Base-by-base conservation (phyloP, 2,888 invertebrate genomes). In the Drosophila quasianomalipes region DNA sequence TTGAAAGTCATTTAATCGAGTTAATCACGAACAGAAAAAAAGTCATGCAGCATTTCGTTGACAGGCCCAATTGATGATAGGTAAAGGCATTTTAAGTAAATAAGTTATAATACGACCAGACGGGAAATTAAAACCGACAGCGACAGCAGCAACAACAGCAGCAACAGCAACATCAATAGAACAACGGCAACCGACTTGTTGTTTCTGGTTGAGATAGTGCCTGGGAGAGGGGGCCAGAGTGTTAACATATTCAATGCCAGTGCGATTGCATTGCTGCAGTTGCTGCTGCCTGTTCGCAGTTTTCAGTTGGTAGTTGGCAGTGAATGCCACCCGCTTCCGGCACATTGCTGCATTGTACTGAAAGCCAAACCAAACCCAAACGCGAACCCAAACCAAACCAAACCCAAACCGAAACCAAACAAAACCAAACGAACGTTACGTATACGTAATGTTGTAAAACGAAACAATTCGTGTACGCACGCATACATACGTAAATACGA, bases 61-160 rank as follows among this genome's bases (percentile, higher is more conserved):
- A 81, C 72, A 86, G 71, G 69, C 51, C 55, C 85, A 80, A 79
- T 85, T 80, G 83, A 39, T 58, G 69, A 74, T 76, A 83, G 77
- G 83, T 63, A 70, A 79, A 60, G 74, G 63, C 82, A 75, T 85
- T 79, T 85, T 75, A 79, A 79, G 88, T 79, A 81, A 83, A 83
- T 79, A 81, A 76, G 79, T 77, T 83, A 70, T 77, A 74, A 80
- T 70, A 70, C 61, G 35, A 54, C 64, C 82, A 82, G 85, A 89
- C 91, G 85, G 89, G 86, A 90, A 90, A 89, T 88, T 87, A 82
- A 84, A 85, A 81, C 73, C 74, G 88, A 81, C 83, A 71, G 62
- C 47, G 16, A 16, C 47, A 47, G 14, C 22, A 4, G 10, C n/a
- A 41, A 0, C 41, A n/a, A 1, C n/a, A 41, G 0, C 75, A 66